phyloP scores from a whole-genome alignment of 2,797 vertebrate genomes.

The Pipistrellus nathusii region DNA sequence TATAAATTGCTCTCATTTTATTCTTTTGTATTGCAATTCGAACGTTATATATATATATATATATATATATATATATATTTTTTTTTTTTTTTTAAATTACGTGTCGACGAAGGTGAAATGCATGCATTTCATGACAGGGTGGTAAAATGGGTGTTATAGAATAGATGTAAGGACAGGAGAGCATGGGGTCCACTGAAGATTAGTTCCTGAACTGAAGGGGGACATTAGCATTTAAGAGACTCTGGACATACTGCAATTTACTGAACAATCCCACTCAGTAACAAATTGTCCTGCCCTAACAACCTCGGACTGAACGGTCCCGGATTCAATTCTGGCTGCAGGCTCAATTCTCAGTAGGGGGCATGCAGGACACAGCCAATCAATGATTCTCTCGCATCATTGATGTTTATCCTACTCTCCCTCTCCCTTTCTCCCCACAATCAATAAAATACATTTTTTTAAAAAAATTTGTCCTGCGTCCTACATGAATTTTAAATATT shows the following conservation, averaged over 20 bases:
- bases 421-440: no score
- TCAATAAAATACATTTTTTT: no score
- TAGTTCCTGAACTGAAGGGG: neutral
- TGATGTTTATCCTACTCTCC: no score
- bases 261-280: no score
- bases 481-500: neutral
- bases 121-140: slow-evolving; percentile 20
- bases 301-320: no score
- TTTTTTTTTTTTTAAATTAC: neutral
- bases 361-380: no score
- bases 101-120: slow-evolving; percentile 6
- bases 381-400: no score
- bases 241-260: neutral
- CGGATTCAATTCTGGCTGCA: no score
- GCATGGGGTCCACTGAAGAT: neutral
- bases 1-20: slow-evolving; percentile 65
- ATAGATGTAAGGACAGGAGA: neutral
- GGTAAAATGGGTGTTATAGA: slow-evolving; percentile 8
- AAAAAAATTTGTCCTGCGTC: neutral
- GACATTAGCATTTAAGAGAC: neutral
- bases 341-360: no score
- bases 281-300: neutral
- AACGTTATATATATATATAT: neutral
- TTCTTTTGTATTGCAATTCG: slow-evolving; percentile 34
- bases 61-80: no score